Percentiles rank a stretch among this genome's conserved stretches.
Evolutionary conservation across 2,113 vertebrate genomes (phyloP).

Genomic region (Anser cygnoides): DNA sequence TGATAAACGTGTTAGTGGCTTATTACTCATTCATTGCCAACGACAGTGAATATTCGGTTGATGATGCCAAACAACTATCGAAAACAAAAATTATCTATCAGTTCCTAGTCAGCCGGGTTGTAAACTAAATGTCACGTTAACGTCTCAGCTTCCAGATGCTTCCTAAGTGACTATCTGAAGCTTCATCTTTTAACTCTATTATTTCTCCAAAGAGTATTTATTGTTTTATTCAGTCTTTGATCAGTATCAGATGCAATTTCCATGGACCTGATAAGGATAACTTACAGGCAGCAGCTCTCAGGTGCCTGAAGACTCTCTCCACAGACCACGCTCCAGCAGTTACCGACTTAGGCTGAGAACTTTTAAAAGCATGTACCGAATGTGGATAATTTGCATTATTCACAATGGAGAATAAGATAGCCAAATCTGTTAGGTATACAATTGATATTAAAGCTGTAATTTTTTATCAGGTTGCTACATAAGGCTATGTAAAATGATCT

Average conservation of each 20-base stretch:
- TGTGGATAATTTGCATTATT: background rate
- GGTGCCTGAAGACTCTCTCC: background rate
- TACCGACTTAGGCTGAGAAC: background rate
- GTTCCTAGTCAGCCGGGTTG: conserved; percentile 23
- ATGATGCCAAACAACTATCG: conserved; percentile 65
- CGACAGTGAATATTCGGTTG: conserved; percentile 41
- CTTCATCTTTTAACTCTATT: conserved; percentile 13
- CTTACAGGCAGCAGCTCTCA: background rate
- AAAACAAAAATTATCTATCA: conserved; percentile 67
- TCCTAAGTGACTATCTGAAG: background rate
- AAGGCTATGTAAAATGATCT: background rate
- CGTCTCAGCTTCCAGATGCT: conserved; percentile 33
- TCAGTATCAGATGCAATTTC: background rate
- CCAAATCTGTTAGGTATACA: background rate
- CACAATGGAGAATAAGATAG: background rate
- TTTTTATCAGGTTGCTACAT: background rate
- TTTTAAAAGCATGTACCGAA: background rate
- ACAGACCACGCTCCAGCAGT: background rate
- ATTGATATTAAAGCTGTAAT: background rate
- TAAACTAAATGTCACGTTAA: conserved; percentile 53
- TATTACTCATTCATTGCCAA: conserved; percentile 60
- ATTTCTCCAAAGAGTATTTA: background rate
- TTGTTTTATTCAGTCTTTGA: background rate
- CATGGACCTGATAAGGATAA: background rate
- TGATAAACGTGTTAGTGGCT: conserved; percentile 31